Evolutionary conservation across 2,113 vertebrate species (phyloP).

Genomic region (Cephalophus harveyi): DNA sequence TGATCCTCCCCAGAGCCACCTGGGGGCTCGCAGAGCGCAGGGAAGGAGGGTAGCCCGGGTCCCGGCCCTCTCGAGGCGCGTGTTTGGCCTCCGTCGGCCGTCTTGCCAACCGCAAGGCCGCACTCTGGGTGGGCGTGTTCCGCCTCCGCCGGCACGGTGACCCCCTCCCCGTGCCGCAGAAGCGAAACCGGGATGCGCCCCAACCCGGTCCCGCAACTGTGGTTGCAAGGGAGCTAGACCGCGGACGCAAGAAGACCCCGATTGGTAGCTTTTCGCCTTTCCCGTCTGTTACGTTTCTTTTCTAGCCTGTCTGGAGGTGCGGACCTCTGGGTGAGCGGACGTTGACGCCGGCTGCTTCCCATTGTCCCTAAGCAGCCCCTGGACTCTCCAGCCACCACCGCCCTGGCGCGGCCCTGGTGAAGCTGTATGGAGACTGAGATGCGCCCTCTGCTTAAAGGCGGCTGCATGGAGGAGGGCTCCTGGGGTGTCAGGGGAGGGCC

Average conservation of each 20-base stretch:
- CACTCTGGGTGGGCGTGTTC: neutral
- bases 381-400: neutral
- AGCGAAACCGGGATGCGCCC: rapidly evolving
- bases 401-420: neutral
- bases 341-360: neutral
- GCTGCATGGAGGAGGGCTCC: neutral
- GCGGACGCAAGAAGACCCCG: rapidly evolving
- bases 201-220: rapidly evolving
- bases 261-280: neutral
- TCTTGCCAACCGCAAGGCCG: neutral
- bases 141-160: rapidly evolving
- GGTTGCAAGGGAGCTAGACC: neutral
- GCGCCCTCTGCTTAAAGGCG: neutral
- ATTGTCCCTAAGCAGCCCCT: neutral
- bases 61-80: neutral
- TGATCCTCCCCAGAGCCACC: rapidly evolving
- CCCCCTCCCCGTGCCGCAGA: rapidly evolving
- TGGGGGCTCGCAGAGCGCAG: no score
- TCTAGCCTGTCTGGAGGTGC: neutral
- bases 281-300: neutral
- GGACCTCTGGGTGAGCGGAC: neutral
- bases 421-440: rapidly evolving
- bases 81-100: rapidly evolving
- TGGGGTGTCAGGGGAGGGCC: neutral
- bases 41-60: neutral